Conservation (phyloP, 2,888 invertebrate genomes). For the Patella depressa region DNA sequence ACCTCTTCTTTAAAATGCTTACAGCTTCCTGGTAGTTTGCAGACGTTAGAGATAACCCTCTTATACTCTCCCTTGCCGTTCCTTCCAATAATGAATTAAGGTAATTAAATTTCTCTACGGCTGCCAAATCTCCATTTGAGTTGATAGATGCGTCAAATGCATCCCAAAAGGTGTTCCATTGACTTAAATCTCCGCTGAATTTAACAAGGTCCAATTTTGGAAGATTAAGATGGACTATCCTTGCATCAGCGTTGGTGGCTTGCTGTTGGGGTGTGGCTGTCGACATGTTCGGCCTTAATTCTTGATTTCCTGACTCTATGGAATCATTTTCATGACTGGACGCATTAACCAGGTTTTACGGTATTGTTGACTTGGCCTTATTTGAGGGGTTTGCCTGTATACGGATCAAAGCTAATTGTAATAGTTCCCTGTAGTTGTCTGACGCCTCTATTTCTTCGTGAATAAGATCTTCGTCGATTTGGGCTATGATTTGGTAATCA, state of each 20-base stretch:
- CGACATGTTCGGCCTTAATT: too few relatives aligned
- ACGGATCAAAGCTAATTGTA: neutral
- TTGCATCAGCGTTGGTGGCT: neutral
- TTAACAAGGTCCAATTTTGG: neutral
- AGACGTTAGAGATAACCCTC: neutral
- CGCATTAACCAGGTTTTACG: too few relatives aligned
- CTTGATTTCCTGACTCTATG: too few relatives aligned
- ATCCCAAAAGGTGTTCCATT: neutral
- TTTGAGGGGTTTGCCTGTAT: too few relatives aligned
- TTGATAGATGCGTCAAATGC: neutral
- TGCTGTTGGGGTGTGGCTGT: too few relatives aligned
- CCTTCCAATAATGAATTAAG: neutral
- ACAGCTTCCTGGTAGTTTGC: neutral
- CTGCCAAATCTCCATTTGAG: neutral
- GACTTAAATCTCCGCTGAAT: neutral
- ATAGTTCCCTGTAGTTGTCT: neutral
- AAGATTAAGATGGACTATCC: neutral
- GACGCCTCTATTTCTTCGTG: neutral
- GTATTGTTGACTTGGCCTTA: too few relatives aligned
- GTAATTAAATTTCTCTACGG: neutral
- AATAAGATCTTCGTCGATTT: neutral
- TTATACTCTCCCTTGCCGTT: neutral
- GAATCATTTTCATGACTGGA: too few relatives aligned
- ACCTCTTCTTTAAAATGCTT: neutral
- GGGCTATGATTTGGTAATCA: neutral